Evolutionary conservation across 2,888 invertebrate genomes (phyloP).

Genomic region (Melangyna quadrimaculata): DNA sequence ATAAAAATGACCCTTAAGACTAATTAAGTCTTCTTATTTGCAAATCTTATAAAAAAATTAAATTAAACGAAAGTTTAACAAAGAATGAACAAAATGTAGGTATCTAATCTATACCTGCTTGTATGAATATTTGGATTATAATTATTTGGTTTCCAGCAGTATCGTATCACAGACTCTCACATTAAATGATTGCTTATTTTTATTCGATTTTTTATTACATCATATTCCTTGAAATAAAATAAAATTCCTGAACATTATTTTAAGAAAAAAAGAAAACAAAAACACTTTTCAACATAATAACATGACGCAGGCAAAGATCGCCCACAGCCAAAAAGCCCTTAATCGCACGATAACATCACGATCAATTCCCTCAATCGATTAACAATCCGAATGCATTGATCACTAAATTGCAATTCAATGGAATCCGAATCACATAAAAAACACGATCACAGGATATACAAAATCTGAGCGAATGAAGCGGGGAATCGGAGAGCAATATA

Average conservation of each 20-base stretch:
- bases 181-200: background rate
- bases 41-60: too few relatives aligned
- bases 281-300: slow-evolving; percentile 47
- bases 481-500: background rate
- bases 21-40: too few relatives aligned
- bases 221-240: background rate
- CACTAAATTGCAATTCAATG: slow-evolving; percentile 68
- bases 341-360: slow-evolving; percentile 67
- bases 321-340: slow-evolving; percentile 57
- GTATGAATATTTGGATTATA: background rate
- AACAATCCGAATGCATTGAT: slow-evolving; percentile 68
- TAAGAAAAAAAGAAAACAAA: background rate
- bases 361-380: slow-evolving; percentile 68
- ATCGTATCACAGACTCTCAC: background rate
- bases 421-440: slow-evolving; percentile 53
- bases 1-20: too few relatives aligned
- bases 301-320: slow-evolving; percentile 55
- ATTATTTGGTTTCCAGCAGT: background rate
- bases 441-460: slow-evolving; percentile 34
- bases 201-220: background rate
- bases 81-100: too few relatives aligned
- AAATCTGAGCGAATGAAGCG: background rate
- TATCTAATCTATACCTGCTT: too few relatives aligned
- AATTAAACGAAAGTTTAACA: too few relatives aligned
- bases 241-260: background rate